Conservation (phyloP, 2,888 invertebrate genomes). For the Lasius platythorax region DNA sequence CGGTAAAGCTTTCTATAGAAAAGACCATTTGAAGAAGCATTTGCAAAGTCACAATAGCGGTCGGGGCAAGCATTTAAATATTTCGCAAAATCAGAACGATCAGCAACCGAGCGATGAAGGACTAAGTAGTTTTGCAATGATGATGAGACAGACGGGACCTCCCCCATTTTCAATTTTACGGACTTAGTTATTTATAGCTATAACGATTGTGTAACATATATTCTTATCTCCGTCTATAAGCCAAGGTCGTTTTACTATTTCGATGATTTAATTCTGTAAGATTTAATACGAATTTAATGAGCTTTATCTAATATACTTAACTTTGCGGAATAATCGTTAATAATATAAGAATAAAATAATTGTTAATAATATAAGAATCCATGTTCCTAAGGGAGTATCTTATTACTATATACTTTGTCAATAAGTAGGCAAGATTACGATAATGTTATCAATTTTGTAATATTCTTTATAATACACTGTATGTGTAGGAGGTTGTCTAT, state of each 20-base stretch:
- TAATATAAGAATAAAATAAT: constrained; percentile 46
- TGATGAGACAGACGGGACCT: constrained; percentile 83
- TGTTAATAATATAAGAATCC: constrained; percentile 54
- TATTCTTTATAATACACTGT: constrained; percentile 59
- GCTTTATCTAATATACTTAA: constrained; percentile 53
- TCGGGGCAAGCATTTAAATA: constrained; percentile 88
- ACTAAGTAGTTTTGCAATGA: constrained; percentile 81
- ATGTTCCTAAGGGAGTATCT: constrained; percentile 27
- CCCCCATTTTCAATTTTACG: constrained; percentile 83
- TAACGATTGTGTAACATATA: constrained; percentile 16
- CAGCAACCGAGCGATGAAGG: constrained; percentile 81
- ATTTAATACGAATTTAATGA: constrained; percentile 49
- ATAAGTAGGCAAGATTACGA: constrained; percentile 37
- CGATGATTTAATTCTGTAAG: constrained; percentile 55
- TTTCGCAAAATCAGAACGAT: constrained; percentile 84
- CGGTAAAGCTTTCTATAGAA: constrained; percentile 91
- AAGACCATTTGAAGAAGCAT: constrained; percentile 94
- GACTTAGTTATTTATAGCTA: constrained; percentile 75
- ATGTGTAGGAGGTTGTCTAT: constrained; percentile 53
- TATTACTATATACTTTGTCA: constrained; percentile 35
- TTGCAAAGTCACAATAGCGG: constrained; percentile 91
- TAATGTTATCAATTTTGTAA: constrained; percentile 62
- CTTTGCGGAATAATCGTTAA: constrained; percentile 51
- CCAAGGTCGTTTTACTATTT: constrained; percentile 59
- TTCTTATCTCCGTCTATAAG: constrained; percentile 53